Evolutionary conservation across 2,888 invertebrate genomes (phyloP).

Genomic region (Lochmaea capreae): DNA sequence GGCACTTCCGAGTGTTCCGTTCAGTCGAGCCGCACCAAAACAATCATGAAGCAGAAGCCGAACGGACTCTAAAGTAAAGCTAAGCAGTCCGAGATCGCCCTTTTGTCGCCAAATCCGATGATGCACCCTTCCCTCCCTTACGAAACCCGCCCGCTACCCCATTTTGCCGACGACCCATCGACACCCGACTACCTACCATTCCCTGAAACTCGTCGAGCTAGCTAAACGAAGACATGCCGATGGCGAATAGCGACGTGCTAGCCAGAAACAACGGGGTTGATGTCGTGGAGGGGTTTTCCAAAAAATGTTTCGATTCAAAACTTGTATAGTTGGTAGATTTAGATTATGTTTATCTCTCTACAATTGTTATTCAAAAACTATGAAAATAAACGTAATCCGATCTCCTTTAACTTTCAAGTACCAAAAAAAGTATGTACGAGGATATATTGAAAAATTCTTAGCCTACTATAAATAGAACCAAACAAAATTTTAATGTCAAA

Average conservation of each 20-base stretch:
- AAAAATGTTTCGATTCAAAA: too few species aligned
- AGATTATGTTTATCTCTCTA: too few species aligned
- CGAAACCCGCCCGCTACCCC: conserved; percentile 11
- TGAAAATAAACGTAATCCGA: too few species aligned
- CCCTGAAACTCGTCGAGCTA: conserved; percentile 2
- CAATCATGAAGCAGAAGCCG: conserved; percentile 26
- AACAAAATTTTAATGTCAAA: too few species aligned
- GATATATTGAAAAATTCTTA: too few species aligned
- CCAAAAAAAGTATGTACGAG: too few species aligned
- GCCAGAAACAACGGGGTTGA: neutral
- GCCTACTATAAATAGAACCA: too few species aligned
- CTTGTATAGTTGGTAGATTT: too few species aligned
- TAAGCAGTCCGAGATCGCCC: conserved; percentile 29
- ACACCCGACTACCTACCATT: conserved; percentile 7
- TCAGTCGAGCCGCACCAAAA: neutral
- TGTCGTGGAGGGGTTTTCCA: neutral
- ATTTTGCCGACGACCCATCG: neutral
- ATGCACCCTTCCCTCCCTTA: conserved; percentile 3
- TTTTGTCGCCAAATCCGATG: conserved; percentile 32
- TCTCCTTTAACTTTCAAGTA: too few species aligned
- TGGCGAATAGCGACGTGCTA: conserved; percentile 5
- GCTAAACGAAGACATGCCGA: conserved; percentile 16
- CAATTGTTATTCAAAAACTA: too few species aligned
- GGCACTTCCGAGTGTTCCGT: too few species aligned
- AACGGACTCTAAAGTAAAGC: conserved; percentile 3